These are phyloP conservation scores for Bedellia somnulentella DNA, from an alignment of 2,888 invertebrate species.

Conservation along the genomic window DNA sequence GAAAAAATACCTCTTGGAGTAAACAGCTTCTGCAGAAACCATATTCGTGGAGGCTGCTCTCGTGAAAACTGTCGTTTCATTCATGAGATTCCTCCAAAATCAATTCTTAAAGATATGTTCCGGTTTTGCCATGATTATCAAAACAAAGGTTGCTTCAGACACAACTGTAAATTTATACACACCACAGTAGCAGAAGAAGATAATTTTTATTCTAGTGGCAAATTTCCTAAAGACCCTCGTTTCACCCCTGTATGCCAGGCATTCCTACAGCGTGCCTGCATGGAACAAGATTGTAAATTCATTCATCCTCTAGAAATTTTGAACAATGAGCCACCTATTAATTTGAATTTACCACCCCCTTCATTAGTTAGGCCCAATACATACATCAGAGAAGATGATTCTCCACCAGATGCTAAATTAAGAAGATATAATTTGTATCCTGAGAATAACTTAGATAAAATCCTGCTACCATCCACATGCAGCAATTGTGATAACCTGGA, in stretches of 20 bases:
- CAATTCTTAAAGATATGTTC: conserved; percentile 35
- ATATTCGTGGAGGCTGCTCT: conserved; percentile 45
- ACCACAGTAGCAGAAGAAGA: conserved; percentile 71
- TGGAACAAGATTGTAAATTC: conserved; percentile 42
- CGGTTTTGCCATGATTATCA: conserved; percentile 66
- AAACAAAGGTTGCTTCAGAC: conserved; percentile 68
- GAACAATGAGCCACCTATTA: conserved; percentile 18
- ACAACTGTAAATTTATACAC: conserved; percentile 71
- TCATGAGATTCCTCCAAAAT: conserved; percentile 37
- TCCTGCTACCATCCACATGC: conserved; percentile 26
- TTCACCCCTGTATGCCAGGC: conserved; percentile 63
- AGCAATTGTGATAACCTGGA: conserved; percentile 38
- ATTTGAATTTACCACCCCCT: conserved; percentile 17
- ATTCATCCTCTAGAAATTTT: conserved; percentile 28
- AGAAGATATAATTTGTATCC: conserved; percentile 37
- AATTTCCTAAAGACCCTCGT: conserved; percentile 54
- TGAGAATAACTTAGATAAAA: conserved; percentile 26
- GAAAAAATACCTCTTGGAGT: conserved; percentile 20
- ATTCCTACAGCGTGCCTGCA: conserved; percentile 58
- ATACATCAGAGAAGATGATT: conserved; percentile 32
- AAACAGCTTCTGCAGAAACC: conserved; percentile 47
- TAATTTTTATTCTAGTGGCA: conserved; percentile 64
- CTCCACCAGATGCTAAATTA: conserved; percentile 44
- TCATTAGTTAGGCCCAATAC: conserved; percentile 25
- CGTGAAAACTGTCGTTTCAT: conserved; percentile 57